phyloP scores from a whole-genome alignment of 1,140 invertebrate species.

The Bombyx mandarina region DNA sequence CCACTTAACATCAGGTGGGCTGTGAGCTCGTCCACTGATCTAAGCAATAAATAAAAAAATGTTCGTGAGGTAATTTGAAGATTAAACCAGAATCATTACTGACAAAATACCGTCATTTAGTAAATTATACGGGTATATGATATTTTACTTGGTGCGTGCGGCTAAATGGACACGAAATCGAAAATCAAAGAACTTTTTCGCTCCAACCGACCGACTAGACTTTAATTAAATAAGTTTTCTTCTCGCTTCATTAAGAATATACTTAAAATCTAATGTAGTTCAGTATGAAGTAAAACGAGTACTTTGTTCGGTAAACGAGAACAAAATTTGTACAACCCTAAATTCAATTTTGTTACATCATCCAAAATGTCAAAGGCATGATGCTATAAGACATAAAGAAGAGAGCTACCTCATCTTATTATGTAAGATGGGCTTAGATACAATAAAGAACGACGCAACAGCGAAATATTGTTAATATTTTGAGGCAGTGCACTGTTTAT shows the following conservation, averaged over 20 bases:
- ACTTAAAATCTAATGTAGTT: no score
- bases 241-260: conserved; percentile 8
- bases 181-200: conserved; percentile 21
- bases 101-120: not conserved
- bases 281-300: no score
- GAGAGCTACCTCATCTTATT: not conserved
- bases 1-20: no score
- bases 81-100: not conserved
- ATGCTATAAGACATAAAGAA: no score
- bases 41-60: no score
- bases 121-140: not conserved
- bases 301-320: no score
- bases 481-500: conserved; percentile 22
- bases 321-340: no score
- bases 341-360: no score
- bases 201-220: conserved; percentile 12
- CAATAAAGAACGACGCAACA: conserved; percentile 2
- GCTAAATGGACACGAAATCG: conserved; percentile 15
- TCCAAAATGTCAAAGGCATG: no score
- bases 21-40: no score
- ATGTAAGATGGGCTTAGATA: not conserved
- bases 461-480: conserved; percentile 22
- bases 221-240: conserved; percentile 7
- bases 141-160: conserved; percentile 5
- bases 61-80: no score